Evolutionary conservation across 2,888 invertebrate species (phyloP).

Genomic region (Dicyrtoma fusca): DNA sequence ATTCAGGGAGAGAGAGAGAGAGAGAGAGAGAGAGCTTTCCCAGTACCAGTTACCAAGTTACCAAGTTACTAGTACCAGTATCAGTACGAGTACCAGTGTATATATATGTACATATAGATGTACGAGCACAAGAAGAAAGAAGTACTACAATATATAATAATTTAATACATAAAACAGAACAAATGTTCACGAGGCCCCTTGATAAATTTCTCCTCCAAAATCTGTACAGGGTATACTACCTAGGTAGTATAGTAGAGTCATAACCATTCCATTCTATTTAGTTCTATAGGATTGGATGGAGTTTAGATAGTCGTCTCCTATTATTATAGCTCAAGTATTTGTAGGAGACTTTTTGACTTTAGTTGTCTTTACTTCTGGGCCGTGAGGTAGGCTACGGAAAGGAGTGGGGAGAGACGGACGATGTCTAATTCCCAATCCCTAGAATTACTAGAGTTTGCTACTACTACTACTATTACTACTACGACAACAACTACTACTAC

Average conservation of each 20-base stretch:
- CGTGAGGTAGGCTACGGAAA: too few species aligned
- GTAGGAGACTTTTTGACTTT: too few species aligned
- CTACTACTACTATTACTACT: not conserved
- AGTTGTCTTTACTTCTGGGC: too few species aligned
- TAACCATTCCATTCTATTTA: too few species aligned
- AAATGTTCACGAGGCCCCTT: constrained; percentile 8
- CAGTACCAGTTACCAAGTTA: not conserved
- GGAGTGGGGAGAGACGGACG: too few species aligned
- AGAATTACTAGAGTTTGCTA: not conserved
- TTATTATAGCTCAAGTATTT: too few species aligned
- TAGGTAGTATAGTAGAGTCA: too few species aligned
- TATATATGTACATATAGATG: not conserved
- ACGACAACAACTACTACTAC: too few species aligned
- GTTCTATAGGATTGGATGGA: too few species aligned
- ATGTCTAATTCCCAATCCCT: not conserved
- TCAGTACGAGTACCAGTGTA: not conserved
- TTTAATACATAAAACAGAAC: too few species aligned
- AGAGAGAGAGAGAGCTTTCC: not conserved
- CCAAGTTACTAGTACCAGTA: not conserved
- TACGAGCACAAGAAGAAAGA: not conserved
- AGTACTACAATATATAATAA: not conserved
- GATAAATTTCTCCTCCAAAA: constrained; percentile 10
- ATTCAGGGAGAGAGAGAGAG: not conserved
- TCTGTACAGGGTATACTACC: too few species aligned
- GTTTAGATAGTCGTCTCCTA: too few species aligned